Conservation (phyloP, 2,113 vertebrate species). For the Thermophis baileyi region DNA sequence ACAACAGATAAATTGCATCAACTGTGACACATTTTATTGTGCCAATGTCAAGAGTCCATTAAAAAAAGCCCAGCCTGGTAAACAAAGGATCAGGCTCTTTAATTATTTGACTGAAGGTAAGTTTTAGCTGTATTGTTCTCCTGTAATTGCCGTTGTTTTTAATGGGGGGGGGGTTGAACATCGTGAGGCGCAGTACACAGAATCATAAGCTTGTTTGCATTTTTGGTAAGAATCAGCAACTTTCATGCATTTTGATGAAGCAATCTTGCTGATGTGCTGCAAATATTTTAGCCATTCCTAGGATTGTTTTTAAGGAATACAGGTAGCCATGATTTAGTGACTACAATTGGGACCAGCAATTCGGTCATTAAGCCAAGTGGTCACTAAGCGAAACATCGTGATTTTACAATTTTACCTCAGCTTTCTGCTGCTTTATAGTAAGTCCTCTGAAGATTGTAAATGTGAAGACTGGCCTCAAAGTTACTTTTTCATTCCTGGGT, state of each 20-base stretch:
- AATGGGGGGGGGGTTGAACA: background rate
- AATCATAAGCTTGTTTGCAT: background rate
- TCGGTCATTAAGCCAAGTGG: background rate
- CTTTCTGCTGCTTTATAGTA: background rate
- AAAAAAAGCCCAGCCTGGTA: constrained; percentile 46
- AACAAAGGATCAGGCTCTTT: constrained; percentile 18
- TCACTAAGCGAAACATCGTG: background rate
- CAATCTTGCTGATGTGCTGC: background rate
- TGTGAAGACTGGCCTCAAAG: background rate
- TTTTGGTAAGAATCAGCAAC: background rate
- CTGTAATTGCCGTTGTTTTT: background rate
- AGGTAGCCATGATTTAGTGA: background rate
- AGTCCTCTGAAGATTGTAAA: background rate
- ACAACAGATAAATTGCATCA: constrained; percentile 47
- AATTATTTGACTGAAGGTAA: constrained; percentile 39
- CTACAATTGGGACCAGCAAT: background rate
- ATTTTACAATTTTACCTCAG: background rate
- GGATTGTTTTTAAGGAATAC: background rate
- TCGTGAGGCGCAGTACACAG: no score
- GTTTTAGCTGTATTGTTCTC: constrained; percentile 17
- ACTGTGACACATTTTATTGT: constrained; percentile 56
- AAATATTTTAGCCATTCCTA: background rate
- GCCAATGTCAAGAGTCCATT: constrained; percentile 64
- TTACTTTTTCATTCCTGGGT: background rate
- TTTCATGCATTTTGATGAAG: background rate